Evolutionary conservation across 2,113 vertebrate species (phyloP).

Genomic region (Larimichthys polyactis): DNA sequence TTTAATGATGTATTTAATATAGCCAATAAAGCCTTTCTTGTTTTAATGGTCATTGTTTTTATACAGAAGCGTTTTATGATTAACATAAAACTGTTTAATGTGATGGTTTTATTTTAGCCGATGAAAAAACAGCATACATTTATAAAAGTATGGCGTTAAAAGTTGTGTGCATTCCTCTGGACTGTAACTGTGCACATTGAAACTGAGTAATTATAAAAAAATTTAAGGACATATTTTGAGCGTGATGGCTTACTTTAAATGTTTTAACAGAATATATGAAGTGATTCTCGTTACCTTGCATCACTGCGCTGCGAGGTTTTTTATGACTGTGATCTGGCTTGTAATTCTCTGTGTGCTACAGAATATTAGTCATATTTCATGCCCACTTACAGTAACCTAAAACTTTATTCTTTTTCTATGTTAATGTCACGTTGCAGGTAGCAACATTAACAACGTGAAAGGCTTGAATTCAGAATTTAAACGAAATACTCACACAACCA

Average conservation of each 20-base stretch:
- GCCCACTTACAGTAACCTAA: constrained; percentile 1
- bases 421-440: background rate
- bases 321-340: background rate
- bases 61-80: background rate
- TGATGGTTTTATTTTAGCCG: background rate
- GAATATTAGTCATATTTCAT: constrained; percentile 4
- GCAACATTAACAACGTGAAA: background rate
- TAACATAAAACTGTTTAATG: background rate
- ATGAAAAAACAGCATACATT: background rate
- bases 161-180: background rate
- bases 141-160: background rate
- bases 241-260: background rate
- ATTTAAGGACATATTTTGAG: constrained; percentile 5
- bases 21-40: constrained; percentile 3
- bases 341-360: background rate
- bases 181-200: background rate
- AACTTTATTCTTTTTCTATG: background rate
- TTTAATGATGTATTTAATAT: background rate
- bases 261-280: background rate
- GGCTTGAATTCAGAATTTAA: background rate
- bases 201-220: background rate
- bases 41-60: constrained; percentile 9
- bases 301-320: background rate
- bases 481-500: background rate
- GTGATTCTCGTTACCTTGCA: background rate